Conservation (phyloP, 2,797 vertebrate species). For the Chrosomus eos region DNA sequence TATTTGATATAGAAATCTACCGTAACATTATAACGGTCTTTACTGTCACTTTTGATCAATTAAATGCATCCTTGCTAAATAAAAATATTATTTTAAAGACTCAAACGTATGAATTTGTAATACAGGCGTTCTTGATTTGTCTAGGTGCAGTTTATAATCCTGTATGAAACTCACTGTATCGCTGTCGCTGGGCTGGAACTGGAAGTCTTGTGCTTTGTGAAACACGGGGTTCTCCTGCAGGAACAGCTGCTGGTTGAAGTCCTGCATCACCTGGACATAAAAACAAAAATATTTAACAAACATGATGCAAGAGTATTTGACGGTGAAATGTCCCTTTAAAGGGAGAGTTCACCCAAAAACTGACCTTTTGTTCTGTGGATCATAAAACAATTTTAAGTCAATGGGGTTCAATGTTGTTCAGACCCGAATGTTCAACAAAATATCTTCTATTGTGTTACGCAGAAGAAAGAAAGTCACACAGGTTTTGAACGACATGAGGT, state of each 20-base stretch:
- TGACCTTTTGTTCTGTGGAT: neutral
- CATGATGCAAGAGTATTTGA: neutral
- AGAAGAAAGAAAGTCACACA: too few relatives aligned
- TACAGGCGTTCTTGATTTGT: neutral
- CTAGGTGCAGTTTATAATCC: neutral
- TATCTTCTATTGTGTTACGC: too few relatives aligned
- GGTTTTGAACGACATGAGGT: neutral
- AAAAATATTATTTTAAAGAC: neutral
- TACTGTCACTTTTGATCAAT: neutral
- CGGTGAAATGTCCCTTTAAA: neutral
- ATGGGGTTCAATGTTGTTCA: neutral
- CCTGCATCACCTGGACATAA: conserved; percentile 87
- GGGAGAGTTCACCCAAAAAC: neutral
- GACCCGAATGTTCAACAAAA: neutral
- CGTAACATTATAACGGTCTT: neutral
- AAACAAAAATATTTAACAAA: conserved; percentile 30
- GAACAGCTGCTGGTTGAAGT: conserved; percentile 95
- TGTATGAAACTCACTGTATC: conserved; percentile 84
- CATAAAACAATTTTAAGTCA: neutral
- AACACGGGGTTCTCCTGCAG: conserved; percentile 93
- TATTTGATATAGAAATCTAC: neutral
- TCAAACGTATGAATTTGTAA: neutral
- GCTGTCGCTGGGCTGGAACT: conserved; percentile 95
- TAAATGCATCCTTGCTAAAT: neutral
- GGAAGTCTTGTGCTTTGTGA: conserved; percentile 93